phyloP scores from a whole-genome alignment of 2,888 invertebrate species.

The Drosophila falleni region DNA sequence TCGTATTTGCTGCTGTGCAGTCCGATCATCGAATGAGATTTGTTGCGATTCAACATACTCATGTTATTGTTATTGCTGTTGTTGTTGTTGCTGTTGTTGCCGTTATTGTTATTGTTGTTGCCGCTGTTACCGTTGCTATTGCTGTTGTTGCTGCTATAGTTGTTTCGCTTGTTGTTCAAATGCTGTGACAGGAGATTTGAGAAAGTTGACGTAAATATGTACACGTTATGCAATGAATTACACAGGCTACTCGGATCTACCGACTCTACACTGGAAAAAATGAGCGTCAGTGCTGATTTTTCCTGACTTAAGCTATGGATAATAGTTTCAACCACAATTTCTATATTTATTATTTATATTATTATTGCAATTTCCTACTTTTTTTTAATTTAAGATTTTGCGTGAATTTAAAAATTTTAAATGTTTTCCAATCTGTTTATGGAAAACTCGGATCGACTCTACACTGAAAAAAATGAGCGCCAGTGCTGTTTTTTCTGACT shows the following conservation, averaged over 20 bases:
- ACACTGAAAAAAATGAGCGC: not conserved
- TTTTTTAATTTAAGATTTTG: too few species aligned
- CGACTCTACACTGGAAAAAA: not conserved
- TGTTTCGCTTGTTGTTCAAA: conserved; percentile 83
- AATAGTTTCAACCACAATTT: too few species aligned
- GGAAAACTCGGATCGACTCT: not conserved
- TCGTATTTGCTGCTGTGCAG: conserved; percentile 83
- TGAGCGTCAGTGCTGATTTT: too few species aligned
- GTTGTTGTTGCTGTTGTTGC: conserved; percentile 16
- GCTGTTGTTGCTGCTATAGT: conserved; percentile 40
- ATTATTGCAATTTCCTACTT: too few species aligned
- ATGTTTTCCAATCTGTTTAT: too few species aligned
- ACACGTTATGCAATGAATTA: too few species aligned
- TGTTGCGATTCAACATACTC: conserved; percentile 82
- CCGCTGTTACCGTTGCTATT: conserved; percentile 19
- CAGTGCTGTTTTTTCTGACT: too few species aligned
- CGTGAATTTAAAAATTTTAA: too few species aligned
- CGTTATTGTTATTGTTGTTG: conserved; percentile 30
- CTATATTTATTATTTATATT: too few species aligned
- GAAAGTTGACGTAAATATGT: conserved; percentile 15
- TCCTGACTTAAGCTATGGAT: too few species aligned
- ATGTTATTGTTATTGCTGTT: conserved; percentile 47
- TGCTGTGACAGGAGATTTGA: conserved; percentile 62
- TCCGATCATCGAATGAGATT: conserved; percentile 84
- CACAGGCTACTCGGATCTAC: not conserved